Base-by-base conservation (phyloP, 1,140 invertebrate species). In the Asobara japonica region DNA sequence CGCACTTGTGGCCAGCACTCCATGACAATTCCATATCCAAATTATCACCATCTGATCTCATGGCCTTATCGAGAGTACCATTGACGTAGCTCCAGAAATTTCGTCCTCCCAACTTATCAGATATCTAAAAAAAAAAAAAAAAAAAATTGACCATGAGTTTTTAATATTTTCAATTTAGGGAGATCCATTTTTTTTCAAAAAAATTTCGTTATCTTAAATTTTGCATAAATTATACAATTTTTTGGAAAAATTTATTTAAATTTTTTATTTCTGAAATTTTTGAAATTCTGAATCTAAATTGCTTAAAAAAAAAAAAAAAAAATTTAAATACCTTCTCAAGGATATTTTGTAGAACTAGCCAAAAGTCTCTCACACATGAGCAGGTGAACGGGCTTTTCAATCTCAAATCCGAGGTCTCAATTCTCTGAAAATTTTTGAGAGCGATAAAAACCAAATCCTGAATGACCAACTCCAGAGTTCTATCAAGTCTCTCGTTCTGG, bases 341-440 rank as follows among this genome's bases (percentile, higher is more conserved):
- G 18, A 86, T 78, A 69, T 86, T 77, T 71, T 86, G 83, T 30
- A 88, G 41, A 79, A 88, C 83, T 0, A 85, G 74, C 87, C 87
- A 89, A 45, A 89, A 72, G 79, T 89, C 87, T 74, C 85, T 79
- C 11, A 82, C 77, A 60, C 88, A 89, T 2, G 83, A 83, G 62
- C 88, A 89, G 66, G 76, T 83, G 69, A 84, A 89, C 7, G 87
- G 85, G 27, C 80, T 86, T 78, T 77, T 86, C 0, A 77, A 69
- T 65, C 68, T 73, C 13, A 88, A 69, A 65, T 87, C 82, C 41
- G 69, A 67, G 10, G 80, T 76, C 38, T 78, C 72, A 51, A 84
- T 81, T 65, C 79, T 81, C 69, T 82, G 78, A 68, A 87, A 87
- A 71, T 81, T 73, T 75, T 86, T 85, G 18, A 81, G 68, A 5